Evolutionary conservation across 2,113 vertebrate genomes (phyloP), one percentile per base, ranked within the genome.

Genomic region (Anolis carolinensis): DNA sequence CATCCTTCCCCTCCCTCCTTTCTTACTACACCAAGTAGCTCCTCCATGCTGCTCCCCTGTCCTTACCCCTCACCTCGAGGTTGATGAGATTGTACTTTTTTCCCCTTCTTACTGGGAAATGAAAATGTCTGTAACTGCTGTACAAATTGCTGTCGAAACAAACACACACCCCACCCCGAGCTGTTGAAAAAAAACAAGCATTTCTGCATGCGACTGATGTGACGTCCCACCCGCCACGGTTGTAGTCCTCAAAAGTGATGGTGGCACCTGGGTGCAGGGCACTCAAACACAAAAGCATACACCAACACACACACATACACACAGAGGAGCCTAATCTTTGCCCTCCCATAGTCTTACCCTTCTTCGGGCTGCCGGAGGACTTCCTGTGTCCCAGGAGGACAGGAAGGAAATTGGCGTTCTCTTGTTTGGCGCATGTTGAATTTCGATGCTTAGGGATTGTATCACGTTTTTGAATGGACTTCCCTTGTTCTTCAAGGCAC

Each of bases 111-210:
- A 84, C 76, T 89, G 88, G 86, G 84, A 94, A 90, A 87, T 90
- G 89, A 91, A 87, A 67, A 93, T 91, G 93, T 94, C 94, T 94
- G 93, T 92, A 94, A 90, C 93, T 95, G 93, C 95, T 94, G 94
- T 95, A 89, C 7, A 16, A 55, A 23, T 50, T 25, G 68, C 70
- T 74, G 39, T 44, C 1, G 55, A 79, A 52, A n/a, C 5, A 36
- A 84, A 84, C 90, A 27, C 9, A 44, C 27, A 75, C 44, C 0
- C 44, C 18, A 3, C 4, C 88, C 86, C 74, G 82, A 89, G 87
- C 34, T 90, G 90, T 83, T 81, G 89, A 18, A 85, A 87, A 86
- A 85, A 87, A 86, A 71, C 14, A 65, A 79, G 73, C 85, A 2
- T 78, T n/a, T 74, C 86, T 89, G 93, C 92, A 91, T 92, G 92